A percentile compares a stretch with the other conserved stretches of the same genome.
Conservation (phyloP, 2,113 vertebrate genomes). For the Emydura subglobosa region DNA sequence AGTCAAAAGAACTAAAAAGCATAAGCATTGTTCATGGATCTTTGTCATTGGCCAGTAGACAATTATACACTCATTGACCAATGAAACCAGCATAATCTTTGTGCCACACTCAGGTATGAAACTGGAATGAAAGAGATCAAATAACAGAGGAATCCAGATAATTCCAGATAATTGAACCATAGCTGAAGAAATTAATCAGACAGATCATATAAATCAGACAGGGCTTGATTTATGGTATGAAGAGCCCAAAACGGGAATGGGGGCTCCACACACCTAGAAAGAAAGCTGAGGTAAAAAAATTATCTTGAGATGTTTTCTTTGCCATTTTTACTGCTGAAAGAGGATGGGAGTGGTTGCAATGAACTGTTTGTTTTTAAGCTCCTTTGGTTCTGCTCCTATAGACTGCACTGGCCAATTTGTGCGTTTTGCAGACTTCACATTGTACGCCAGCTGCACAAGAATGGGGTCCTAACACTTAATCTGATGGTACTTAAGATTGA, state of each 20-base stretch:
- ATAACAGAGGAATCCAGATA: not conserved
- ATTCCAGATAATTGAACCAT: constrained; percentile 24
- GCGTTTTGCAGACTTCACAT: not conserved
- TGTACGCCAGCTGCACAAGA: not conserved
- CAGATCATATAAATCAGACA: constrained; percentile 19
- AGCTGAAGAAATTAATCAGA: constrained; percentile 36
- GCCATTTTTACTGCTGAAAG: not conserved
- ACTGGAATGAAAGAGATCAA: not conserved
- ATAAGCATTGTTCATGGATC: accelerated
- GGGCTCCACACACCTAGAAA: not conserved
- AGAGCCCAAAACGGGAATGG: not conserved
- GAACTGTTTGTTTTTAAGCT: not conserved
- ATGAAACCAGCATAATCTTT: not conserved
- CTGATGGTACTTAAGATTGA: not conserved
- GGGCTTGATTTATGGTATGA: not conserved
- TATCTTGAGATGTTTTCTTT: not conserved
- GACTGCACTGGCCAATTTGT: not conserved
- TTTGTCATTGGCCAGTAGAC: not conserved
- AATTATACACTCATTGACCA: not conserved
- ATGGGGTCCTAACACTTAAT: not conserved
- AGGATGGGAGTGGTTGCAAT: not conserved
- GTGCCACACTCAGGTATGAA: not conserved
- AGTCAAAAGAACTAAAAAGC: not conserved
- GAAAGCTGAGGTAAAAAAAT: not conserved
- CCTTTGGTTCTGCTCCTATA: not conserved